These are phyloP conservation scores for Syngnathoides biaculeatus DNA, from an alignment of 2,113 vertebrate species.

Conservation along the genomic window DNA sequence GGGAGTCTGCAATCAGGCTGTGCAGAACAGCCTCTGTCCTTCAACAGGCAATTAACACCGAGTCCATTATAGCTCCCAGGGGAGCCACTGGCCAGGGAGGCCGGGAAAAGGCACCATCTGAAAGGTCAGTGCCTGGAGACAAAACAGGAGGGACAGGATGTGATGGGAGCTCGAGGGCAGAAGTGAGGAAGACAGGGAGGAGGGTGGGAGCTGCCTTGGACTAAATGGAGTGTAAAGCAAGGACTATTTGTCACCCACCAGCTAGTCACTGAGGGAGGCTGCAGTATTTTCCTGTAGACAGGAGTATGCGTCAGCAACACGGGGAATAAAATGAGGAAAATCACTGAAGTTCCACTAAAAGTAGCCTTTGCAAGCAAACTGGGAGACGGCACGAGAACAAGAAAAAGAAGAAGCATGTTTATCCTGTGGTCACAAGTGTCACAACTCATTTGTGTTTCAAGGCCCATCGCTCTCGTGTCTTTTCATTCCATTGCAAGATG, in stretches of 20 bases:
- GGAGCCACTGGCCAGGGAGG: conserved; percentile 61
- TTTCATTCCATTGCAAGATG: conserved; percentile 44
- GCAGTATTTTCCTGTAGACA: conserved; percentile 54
- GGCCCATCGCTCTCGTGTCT: conserved; percentile 45
- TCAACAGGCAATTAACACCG: conserved; percentile 83
- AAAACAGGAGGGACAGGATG: conserved; percentile 56
- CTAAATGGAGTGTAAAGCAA: conserved; percentile 83
- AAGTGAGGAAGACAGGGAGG: conserved; percentile 50
- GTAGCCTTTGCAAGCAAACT: conserved; percentile 38
- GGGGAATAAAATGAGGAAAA: conserved; percentile 47
- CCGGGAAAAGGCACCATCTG: conserved; percentile 72
- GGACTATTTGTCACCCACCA: conserved; percentile 78
- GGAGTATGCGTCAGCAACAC: conserved; percentile 49
- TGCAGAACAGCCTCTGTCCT: conserved; percentile 81
- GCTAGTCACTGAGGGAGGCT: conserved; percentile 67
- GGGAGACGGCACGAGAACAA: conserved; percentile 32
- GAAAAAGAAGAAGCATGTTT: conserved; percentile 55
- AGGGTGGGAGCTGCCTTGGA: conserved; percentile 67
- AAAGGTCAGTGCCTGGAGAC: conserved; percentile 81
- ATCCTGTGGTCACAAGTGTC: conserved; percentile 56
- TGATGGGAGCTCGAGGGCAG: conserved; percentile 53
- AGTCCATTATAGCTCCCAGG: conserved; percentile 81
- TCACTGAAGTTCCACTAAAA: conserved; percentile 33
- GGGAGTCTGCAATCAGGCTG: conserved; percentile 79
- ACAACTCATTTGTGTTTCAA: conserved; percentile 70